Evolutionary conservation across 2,797 vertebrate genomes (phyloP).

Genomic region (Myotis findleyi): DNA sequence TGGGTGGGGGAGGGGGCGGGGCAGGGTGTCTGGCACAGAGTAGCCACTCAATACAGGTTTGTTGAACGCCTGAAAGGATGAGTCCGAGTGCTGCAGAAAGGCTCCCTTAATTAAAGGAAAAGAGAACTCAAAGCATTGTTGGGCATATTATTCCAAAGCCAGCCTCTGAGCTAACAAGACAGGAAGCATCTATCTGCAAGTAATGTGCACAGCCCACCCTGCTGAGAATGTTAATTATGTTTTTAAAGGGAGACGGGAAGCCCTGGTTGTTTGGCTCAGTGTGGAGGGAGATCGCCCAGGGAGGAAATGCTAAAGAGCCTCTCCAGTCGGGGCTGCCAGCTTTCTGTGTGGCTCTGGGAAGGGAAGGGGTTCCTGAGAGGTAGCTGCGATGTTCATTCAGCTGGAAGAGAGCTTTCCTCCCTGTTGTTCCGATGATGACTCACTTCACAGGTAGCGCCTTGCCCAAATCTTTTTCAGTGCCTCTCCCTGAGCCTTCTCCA

Average conservation of each 20-base stretch:
- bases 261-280: constrained; percentile 39
- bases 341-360: constrained; percentile 10
- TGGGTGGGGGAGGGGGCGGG: too few relatives aligned
- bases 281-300: constrained; percentile 1
- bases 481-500: neutral
- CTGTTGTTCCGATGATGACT: neutral
- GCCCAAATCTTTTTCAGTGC: neutral
- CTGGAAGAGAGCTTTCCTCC: neutral
- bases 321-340: neutral
- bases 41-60: neutral
- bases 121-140: neutral
- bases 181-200: constrained; percentile 77
- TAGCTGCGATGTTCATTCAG: neutral
- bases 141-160: constrained; percentile 48
- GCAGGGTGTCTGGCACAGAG: neutral
- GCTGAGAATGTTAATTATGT: constrained; percentile 79
- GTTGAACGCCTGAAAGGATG: neutral
- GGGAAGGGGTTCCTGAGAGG: neutral
- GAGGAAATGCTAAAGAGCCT: constrained; percentile 59
- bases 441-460: neutral
- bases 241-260: constrained; percentile 68
- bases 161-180: constrained; percentile 68
- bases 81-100: constrained; percentile 20
- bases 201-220: constrained; percentile 45
- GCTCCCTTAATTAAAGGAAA: constrained; percentile 63